Percentiles rank a stretch among this genome's conserved stretches.
Conservation (phyloP, 2,113 vertebrate species). For the Pandion haliaetus region DNA sequence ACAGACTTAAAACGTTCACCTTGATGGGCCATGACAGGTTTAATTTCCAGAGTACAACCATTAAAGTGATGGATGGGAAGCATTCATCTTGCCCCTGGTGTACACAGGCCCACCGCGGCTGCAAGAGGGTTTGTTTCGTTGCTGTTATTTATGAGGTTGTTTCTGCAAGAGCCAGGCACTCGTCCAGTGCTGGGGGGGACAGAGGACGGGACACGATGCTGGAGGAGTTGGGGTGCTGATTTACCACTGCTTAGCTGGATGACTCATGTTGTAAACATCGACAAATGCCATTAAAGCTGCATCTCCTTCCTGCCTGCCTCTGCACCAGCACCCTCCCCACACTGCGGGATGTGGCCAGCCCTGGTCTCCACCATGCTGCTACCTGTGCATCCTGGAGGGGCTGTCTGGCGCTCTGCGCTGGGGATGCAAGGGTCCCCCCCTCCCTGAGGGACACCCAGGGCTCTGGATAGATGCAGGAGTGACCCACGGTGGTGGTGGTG, state of each 20-base stretch:
- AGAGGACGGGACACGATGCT: not conserved
- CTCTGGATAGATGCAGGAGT: not conserved
- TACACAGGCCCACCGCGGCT: not conserved
- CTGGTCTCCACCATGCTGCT: fast-evolving
- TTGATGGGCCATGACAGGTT: slow-evolving; percentile 66
- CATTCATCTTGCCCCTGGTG: not conserved
- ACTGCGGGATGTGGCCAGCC: not conserved
- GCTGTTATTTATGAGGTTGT: slow-evolving; percentile 66
- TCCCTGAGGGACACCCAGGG: not conserved
- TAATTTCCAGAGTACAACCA: slow-evolving; percentile 75
- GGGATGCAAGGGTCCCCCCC: too few relatives aligned
- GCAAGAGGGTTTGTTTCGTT: slow-evolving; percentile 28
- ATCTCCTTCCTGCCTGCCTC: not conserved
- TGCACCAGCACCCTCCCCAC: not conserved
- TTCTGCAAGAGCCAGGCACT: slow-evolving; percentile 51
- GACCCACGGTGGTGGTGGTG: not conserved
- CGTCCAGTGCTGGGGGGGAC: not conserved
- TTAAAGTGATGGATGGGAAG: slow-evolving; percentile 71
- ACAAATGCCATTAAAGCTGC: slow-evolving; percentile 56
- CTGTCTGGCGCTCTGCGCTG: fast-evolving
- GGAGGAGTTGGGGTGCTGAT: slow-evolving; percentile 29
- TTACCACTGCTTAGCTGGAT: slow-evolving; percentile 40
- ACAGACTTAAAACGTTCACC: slow-evolving; percentile 50
- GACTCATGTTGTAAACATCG: slow-evolving; percentile 54
- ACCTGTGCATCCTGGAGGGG: fast-evolving